Evolutionary conservation across 2,888 invertebrate genomes (phyloP).

Genomic region (Apodemia mormo): DNA sequence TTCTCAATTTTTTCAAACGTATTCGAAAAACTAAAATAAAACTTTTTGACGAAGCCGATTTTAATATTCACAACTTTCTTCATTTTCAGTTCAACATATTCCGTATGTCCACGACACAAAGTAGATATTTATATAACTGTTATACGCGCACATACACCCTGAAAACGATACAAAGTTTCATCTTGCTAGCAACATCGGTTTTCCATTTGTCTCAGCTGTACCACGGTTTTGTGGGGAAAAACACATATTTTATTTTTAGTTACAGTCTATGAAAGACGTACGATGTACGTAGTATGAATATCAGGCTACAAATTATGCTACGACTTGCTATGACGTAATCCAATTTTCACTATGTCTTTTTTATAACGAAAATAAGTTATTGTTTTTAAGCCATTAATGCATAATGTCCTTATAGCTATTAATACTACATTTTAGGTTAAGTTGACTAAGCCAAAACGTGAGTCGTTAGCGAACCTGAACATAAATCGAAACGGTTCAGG

Average conservation of each 20-base stretch:
- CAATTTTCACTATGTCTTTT: background rate
- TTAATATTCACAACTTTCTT: background rate
- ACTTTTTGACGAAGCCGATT: background rate
- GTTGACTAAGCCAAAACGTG: too few relatives aligned
- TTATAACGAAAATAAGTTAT: background rate
- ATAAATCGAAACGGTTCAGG: too few relatives aligned
- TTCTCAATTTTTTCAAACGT: too few relatives aligned
- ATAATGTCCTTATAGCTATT: background rate
- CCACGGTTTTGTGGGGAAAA: background rate
- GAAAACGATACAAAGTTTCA: background rate
- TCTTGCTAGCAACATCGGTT: background rate
- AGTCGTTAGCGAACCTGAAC: too few relatives aligned
- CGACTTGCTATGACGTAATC: background rate
- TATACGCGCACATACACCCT: background rate
- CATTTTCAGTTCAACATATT: background rate
- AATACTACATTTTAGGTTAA: background rate
- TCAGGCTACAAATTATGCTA: background rate
- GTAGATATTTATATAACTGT: background rate
- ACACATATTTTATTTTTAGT: background rate
- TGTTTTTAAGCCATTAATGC: background rate
- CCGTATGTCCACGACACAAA: background rate
- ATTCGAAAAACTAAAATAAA: background rate
- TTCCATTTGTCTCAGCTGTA: conserved; percentile 1
- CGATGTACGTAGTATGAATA: background rate
- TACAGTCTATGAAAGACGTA: background rate